A percentile compares a stretch with the other conserved stretches of the same genome.
These are phyloP conservation scores for Poecile atricapillus DNA, from an alignment of 2,113 vertebrate genomes.

Conservation along the genomic window DNA sequence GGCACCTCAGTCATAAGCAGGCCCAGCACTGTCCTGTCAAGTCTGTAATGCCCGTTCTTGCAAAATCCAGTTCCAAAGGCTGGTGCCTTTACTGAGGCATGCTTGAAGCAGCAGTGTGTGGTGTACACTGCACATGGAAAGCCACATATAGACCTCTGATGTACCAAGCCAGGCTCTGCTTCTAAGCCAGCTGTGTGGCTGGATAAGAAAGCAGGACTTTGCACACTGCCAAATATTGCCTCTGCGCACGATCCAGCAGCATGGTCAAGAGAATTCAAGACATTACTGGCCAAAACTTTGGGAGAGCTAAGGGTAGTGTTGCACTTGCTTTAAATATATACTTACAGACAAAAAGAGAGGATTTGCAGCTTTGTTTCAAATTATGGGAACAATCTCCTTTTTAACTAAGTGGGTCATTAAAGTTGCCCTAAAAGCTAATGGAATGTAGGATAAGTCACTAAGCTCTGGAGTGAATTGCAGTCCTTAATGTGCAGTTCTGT, in stretches of 20 bases:
- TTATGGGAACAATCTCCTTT: neutral
- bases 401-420: neutral
- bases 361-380: neutral
- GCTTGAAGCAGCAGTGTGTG: neutral
- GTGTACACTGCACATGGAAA: neutral
- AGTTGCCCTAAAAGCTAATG: neutral
- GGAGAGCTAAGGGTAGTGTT: neutral
- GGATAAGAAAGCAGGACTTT: neutral
- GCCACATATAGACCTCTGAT: neutral
- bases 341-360: neutral
- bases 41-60: neutral
- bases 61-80: neutral
- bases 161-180: neutral
- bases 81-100: neutral
- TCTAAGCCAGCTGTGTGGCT: neutral
- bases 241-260: accelerated
- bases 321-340: neutral
- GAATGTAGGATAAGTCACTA: neutral
- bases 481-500: neutral
- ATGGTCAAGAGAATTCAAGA: neutral
- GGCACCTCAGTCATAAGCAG: neutral
- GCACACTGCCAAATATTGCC: neutral
- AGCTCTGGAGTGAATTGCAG: neutral
- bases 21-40: neutral
- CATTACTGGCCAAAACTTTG: neutral